These are phyloP conservation scores for Hemiscyllium ocellatum DNA, from an alignment of 2,113 vertebrate species.

Conservation along the genomic window DNA sequence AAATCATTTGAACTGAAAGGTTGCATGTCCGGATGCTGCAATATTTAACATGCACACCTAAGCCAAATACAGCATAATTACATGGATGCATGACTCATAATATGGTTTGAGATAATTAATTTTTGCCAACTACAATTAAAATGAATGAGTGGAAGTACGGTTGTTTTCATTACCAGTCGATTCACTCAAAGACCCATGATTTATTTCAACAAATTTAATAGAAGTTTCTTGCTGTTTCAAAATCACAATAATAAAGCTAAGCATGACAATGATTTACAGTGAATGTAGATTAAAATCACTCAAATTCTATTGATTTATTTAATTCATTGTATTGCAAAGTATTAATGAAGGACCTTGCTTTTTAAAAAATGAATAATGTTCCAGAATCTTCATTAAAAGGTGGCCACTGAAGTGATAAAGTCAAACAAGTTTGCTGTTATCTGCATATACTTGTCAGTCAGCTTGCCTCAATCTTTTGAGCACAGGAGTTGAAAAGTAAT, in stretches of 20 bases:
- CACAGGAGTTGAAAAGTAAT: background rate
- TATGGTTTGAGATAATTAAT: background rate
- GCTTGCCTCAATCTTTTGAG: background rate
- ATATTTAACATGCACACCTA: background rate
- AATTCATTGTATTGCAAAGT: background rate
- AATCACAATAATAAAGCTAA: background rate
- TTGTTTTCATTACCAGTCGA: background rate
- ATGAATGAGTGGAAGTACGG: background rate
- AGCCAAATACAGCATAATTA: background rate
- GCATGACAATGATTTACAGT: background rate
- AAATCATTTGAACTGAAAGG: background rate
- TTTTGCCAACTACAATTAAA: background rate
- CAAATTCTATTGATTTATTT: background rate
- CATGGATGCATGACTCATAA: background rate
- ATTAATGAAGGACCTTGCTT: background rate
- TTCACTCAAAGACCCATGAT: background rate
- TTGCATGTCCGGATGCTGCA: background rate
- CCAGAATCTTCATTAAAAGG: background rate
- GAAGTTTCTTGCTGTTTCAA: background rate
- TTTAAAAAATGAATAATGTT: background rate
- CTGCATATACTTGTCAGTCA: background rate
- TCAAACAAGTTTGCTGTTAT: background rate
- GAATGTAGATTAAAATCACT: background rate
- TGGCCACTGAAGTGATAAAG: background rate
- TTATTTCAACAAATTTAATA: background rate